Conservation (phyloP, 2,113 vertebrate species). For the Cyphomyrus discorhynchus region DNA sequence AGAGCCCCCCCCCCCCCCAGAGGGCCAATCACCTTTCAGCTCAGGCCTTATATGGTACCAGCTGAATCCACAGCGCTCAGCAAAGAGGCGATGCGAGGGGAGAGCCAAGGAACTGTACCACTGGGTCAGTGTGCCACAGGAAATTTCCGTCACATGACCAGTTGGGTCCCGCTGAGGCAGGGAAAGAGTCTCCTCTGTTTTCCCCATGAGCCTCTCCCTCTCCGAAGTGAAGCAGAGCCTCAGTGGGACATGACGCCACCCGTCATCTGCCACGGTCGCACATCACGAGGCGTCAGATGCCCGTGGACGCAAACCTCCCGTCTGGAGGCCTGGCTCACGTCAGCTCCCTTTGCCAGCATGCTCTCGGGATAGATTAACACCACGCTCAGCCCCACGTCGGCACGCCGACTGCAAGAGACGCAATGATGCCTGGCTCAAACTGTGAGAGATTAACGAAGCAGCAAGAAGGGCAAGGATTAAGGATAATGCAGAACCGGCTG, state of each 20-base stretch:
- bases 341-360: background rate
- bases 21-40: background rate
- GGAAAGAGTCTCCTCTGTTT: background rate
- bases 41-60: background rate
- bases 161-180: background rate
- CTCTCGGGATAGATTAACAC: background rate
- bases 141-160: background rate
- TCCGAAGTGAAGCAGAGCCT: background rate
- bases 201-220: background rate
- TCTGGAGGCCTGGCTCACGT: background rate
- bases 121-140: constrained; percentile 4
- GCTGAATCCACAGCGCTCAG: background rate
- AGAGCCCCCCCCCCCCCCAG: background rate
- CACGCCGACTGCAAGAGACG: background rate
- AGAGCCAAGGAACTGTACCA: background rate
- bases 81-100: background rate
- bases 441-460: background rate
- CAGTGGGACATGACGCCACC: background rate
- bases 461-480: background rate
- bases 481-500: background rate
- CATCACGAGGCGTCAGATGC: background rate
- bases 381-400: background rate
- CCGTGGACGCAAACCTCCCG: background rate
- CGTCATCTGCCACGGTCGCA: background rate
- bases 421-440: background rate